Evolutionary conservation across 2,797 vertebrate species (phyloP).

Genomic region (Pantherophis alleghaniensis): DNA sequence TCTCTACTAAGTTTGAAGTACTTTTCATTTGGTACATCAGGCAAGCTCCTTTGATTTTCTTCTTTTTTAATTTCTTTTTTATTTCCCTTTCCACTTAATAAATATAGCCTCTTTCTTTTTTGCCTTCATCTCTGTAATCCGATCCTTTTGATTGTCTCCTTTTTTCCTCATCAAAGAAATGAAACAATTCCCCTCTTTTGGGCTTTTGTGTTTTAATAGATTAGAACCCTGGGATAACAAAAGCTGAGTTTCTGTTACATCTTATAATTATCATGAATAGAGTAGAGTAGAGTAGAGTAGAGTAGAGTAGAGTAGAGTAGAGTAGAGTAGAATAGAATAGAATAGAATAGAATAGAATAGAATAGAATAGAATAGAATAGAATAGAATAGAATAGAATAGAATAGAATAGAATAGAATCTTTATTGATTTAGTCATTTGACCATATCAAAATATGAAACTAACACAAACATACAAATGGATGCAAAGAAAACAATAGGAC

Average conservation of each 20-base stretch:
- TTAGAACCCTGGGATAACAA: background rate
- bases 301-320: no score
- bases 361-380: no score
- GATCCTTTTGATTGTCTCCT: slow-evolving; percentile 1
- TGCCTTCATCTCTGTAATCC: background rate
- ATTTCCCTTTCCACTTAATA: background rate
- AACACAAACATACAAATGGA: background rate
- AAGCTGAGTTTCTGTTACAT: background rate
- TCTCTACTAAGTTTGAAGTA: background rate
- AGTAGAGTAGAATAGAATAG: no score
- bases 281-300: no score
- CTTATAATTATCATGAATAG: background rate
- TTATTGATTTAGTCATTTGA: background rate
- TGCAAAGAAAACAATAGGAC: background rate
- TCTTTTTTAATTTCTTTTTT: slow-evolving; percentile 13
- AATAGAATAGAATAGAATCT: background rate
- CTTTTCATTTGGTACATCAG: slow-evolving; percentile 12
- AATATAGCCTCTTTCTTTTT: background rate
- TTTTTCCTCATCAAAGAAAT: slow-evolving; percentile 3
- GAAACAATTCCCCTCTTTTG: background rate
- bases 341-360: no score
- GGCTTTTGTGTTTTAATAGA: background rate
- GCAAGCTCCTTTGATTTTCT: slow-evolving; percentile 18
- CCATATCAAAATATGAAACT: background rate
- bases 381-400: no score